Base-by-base conservation (phyloP, 2,113 vertebrate genomes). In the Montifringilla adamsi region DNA sequence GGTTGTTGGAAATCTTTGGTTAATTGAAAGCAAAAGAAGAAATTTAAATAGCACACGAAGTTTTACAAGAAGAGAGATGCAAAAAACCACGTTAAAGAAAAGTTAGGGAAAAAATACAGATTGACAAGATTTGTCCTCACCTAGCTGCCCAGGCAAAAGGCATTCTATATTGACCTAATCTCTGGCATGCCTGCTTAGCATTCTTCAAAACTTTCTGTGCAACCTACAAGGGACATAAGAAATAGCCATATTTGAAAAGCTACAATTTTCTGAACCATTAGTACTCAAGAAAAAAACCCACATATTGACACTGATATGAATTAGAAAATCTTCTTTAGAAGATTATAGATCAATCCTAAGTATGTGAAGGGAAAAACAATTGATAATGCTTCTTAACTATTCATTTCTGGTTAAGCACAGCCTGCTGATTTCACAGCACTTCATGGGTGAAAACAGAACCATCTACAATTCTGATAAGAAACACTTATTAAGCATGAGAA, bases 161-260 rank as follows among this genome's bases (percentile, higher is more conserved):
- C 99, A 99, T 99, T 94, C 98, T 97, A 88, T 99, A 99, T 80
- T 99, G 99, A 62, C 99, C 99, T 53, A 99, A 97, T 74, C 99
- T 98, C 88, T 98, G 98, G 91, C 99, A 99, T 30, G 99, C 98
- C 95, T 99, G 98, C 92, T 99, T 99, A 91, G 99, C 99, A 11
- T 99, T 99, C 98, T 99, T 99, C 97, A 99, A 96, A 95, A 99
- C 99, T 95, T 99, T 99, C 97, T 99, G 99, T 74, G 99, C 99
- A 94, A 98, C 98, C 99, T 99, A 93, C 80, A 96, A 97, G 76
- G 91, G 17, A 96, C 33, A 66, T 7, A 88, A 82, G n/a, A 86
- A 95, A 77, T 10, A 89, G 47, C 2, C 68, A 60, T 4, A 6
- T 78, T 75, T 64, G 63, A 89, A 70, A 87, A 59, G 30, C 8